Percentiles rank a stretch among this genome's conserved stretches.
Conservation (phyloP, 2,888 invertebrate genomes). For the Acleris literana region DNA sequence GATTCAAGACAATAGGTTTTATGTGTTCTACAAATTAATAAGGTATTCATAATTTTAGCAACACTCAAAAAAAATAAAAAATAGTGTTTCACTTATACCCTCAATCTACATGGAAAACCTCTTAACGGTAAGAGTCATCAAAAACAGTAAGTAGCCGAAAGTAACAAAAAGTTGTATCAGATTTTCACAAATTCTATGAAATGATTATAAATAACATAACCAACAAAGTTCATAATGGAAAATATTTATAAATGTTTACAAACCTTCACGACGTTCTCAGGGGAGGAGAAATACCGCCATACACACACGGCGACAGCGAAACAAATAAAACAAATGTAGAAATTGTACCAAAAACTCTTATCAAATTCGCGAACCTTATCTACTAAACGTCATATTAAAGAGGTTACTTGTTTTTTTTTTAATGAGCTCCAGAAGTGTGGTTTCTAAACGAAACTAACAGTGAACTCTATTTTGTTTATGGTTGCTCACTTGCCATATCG, state of each 20-base stretch:
- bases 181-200: neutral
- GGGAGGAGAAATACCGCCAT: neutral
- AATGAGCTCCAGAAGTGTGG: neutral
- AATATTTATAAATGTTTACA: neutral
- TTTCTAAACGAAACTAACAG: neutral
- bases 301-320: neutral
- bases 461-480: slow-evolving; percentile 4
- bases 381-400: slow-evolving; percentile 5
- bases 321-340: neutral
- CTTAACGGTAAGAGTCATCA: too few relatives aligned
- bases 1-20: too few relatives aligned
- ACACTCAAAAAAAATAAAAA: too few relatives aligned
- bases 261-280: neutral
- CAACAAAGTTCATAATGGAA: neutral
- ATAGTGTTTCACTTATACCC: too few relatives aligned
- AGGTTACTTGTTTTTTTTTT: slow-evolving; percentile 15
- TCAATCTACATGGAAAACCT: too few relatives aligned
- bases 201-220: too few relatives aligned
- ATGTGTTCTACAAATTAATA: too few relatives aligned
- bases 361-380: slow-evolving; percentile 6
- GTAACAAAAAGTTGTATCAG: slow-evolving; percentile 3
- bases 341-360: slow-evolving; percentile 7
- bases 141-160: neutral
- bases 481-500: slow-evolving; percentile 38
- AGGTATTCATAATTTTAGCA: too few relatives aligned